These are phyloP conservation scores for Patiria miniata DNA, from an alignment of 35 echinoderm and acorn worm genomes.

Conservation along the genomic window DNA sequence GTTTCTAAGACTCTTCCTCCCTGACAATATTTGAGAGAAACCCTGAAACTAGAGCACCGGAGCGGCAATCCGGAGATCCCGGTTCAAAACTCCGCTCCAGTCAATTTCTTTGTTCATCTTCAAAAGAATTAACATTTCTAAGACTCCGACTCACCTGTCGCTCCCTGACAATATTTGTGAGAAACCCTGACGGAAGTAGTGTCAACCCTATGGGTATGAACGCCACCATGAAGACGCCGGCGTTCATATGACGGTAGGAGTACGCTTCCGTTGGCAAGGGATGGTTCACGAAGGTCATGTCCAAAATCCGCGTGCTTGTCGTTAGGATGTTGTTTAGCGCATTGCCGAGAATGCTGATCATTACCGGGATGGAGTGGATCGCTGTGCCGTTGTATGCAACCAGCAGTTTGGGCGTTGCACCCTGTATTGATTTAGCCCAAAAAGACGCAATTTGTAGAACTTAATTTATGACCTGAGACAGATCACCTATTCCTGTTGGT, in stretches of 20 bases:
- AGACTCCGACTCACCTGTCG: conserved; percentile 56
- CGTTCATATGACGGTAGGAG: not conserved
- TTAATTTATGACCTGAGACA: no score
- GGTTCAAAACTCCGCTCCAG: no score
- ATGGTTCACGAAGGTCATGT: conserved; percentile 51
- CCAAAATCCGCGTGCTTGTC: not conserved
- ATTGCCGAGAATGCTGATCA: conserved; percentile 52
- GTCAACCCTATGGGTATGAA: conserved; percentile 44
- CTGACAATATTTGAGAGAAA: conserved; percentile 56
- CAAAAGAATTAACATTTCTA: no score
- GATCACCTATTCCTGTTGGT: no score
- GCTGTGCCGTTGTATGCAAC: conserved; percentile 67
- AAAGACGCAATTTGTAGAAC: no score
- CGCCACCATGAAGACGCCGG: conserved; percentile 39
- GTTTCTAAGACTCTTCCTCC: no score
- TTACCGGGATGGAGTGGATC: conserved; percentile 56
- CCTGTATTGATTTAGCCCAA: no score
- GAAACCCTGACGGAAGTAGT: conserved; percentile 32
- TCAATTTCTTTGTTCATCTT: no score
- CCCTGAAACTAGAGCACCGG: no score
- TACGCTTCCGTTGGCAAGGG: not conserved
- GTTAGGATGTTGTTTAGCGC: conserved; percentile 12
- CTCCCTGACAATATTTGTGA: conserved; percentile 55
- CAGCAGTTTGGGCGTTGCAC: not conserved
- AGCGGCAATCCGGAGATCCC: no score